A percentile compares a stretch with the other conserved stretches of the same genome.
These are phyloP conservation scores for Mus caroli DNA, from an alignment of 2,797 vertebrate species.

Conservation along the genomic window DNA sequence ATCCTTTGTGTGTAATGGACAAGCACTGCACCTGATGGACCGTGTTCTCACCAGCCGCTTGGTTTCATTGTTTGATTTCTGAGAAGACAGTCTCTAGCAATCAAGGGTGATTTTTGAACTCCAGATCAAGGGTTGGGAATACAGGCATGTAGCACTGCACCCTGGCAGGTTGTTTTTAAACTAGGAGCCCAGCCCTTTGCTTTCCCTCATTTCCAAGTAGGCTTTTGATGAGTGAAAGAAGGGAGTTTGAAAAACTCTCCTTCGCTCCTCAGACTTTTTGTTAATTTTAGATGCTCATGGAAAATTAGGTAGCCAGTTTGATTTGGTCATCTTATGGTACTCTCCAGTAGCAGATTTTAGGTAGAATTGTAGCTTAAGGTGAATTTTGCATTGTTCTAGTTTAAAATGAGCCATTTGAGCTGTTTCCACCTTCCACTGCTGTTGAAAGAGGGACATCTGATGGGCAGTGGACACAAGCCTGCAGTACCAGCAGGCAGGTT, in stretches of 20 bases:
- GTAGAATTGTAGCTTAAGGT: conserved; percentile 18
- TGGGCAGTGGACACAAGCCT: neutral
- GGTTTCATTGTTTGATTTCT: neutral
- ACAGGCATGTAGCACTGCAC: neutral
- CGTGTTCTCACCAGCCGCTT: neutral
- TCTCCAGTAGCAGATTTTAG: neutral
- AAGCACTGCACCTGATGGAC: neutral
- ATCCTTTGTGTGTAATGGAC: neutral
- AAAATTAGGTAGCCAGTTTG: conserved; percentile 6
- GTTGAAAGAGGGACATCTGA: neutral
- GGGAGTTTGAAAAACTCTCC: conserved; percentile 10
- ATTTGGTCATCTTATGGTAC: conserved; percentile 26
- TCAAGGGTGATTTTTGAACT: neutral
- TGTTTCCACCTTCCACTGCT: neutral
- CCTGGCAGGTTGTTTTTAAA: neutral
- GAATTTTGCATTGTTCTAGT: conserved; percentile 19
- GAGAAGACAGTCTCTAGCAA: neutral
- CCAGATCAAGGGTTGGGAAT: neutral
- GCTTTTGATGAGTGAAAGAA: conserved; percentile 3
- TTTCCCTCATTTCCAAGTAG: neutral
- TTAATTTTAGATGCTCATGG: conserved; percentile 23
- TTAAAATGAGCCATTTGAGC: neutral
- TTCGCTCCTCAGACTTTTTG: neutral
- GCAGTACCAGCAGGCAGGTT: neutral
- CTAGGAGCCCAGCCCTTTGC: neutral